These are phyloP conservation scores for Elgonia sp. DNA, from an alignment of 2,888 invertebrate genomes.

Conservation along the genomic window DNA sequence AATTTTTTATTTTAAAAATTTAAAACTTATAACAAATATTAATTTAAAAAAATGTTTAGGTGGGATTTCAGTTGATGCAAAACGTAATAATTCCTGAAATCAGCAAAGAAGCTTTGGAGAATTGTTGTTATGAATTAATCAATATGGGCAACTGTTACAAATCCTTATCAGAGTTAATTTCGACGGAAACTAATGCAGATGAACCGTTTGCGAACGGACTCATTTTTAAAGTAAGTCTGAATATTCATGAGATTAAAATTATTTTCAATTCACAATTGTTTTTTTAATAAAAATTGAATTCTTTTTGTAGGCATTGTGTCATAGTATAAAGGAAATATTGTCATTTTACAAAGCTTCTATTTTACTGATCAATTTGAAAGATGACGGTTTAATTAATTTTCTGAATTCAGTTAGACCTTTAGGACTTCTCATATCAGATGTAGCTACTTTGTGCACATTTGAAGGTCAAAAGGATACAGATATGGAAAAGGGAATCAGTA, in stretches of 20 bases:
- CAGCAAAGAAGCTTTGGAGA: constrained; percentile 79
- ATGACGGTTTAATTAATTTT: constrained; percentile 79
- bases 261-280: neutral
- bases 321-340: constrained; percentile 84
- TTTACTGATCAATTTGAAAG: constrained; percentile 78
- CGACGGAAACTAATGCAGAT: constrained; percentile 78
- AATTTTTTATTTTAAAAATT: too few relatives aligned
- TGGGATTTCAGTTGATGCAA: constrained; percentile 81
- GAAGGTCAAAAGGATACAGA: constrained; percentile 78
- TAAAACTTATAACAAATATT: too few relatives aligned
- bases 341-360: constrained; percentile 84
- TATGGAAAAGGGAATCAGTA: constrained; percentile 88
- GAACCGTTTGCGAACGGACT: constrained; percentile 83
- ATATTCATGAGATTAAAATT: neutral
- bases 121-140: constrained; percentile 80
- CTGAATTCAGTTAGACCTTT: constrained; percentile 81
- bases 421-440: constrained; percentile 81
- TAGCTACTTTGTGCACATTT: constrained; percentile 83
- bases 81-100: constrained; percentile 81
- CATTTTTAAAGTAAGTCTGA: constrained; percentile 83
- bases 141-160: constrained; percentile 85
- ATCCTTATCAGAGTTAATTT: constrained; percentile 80
- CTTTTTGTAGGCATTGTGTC: constrained; percentile 82
- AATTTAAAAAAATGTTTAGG: constrained; percentile 71
- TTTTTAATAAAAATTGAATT: neutral